Evolutionary conservation across 2,888 invertebrate species (phyloP), one percentile per base, ranked within the genome.

Genomic region (Hirtodrosophila confusa): DNA sequence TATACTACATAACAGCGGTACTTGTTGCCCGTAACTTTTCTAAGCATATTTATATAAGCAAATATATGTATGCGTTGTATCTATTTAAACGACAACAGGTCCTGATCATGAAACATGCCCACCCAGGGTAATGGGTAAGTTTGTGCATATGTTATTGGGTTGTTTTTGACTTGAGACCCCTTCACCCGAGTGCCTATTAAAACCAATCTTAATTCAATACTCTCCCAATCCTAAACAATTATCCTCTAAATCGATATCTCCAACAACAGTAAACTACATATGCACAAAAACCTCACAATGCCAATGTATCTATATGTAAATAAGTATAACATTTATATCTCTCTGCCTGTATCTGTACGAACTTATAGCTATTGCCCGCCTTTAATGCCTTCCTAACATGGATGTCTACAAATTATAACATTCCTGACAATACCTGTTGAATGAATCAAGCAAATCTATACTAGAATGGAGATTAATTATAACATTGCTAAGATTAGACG

Each of bases 61-160:
- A 64, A 71, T 69, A 83, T 78, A 71, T 58, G 58, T 72, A 58
- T 75, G 73, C 77, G 73, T 77, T 75, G 57, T 75, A 85, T 86
- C 80, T 88, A 78, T 87, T 86, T 63, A 82, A 88, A 88, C 83
- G 89, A 88, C 86, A 83, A 76, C 90, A 92, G 92, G 92, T 92
- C 92, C 92, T 71, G 91, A 92, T 89, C 92, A 92, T 86, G 89
- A 89, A 79, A 91, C 91, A 80, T 92, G 92, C 89, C 91, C 91
- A 82, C 91, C 92, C 78, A 89, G 92, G 89, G 89, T 90, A 58
- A 91, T 91, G 90, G 92, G 92, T 92, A 91, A 92, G 92, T 91
- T 78, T 68, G 74, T 78, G 75, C 77, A 76, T 66, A 63, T 70
- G 77, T 69, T 61, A 44, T 66, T 62, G 78, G 78, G 75, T 78